phyloP scores from a whole-genome alignment of 1,140 invertebrate species.

The Temnothorax longispinosus region DNA sequence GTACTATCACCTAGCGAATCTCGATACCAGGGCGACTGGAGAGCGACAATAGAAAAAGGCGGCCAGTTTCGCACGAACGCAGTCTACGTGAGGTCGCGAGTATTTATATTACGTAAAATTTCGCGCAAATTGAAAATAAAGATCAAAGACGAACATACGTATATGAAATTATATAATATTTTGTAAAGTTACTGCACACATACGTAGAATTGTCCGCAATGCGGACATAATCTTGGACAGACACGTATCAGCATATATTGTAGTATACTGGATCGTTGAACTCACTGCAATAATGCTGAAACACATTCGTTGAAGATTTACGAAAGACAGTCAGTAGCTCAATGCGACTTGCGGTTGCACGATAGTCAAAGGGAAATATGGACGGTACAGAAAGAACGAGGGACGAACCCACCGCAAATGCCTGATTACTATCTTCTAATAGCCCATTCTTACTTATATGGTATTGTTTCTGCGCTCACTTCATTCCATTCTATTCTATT shows the following conservation, averaged over 20 bases:
- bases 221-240: background rate
- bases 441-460: conserved; percentile 61
- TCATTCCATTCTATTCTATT: conserved; percentile 73
- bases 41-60: background rate
- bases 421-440: conserved; percentile 55
- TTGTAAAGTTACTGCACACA: background rate
- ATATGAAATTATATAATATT: background rate
- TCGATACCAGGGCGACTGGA: background rate
- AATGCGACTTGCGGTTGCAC: background rate
- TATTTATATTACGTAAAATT: background rate
- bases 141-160: background rate
- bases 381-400: background rate
- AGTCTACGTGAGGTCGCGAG: background rate
- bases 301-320: background rate
- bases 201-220: background rate
- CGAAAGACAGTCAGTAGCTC: background rate
- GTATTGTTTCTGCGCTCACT: conserved; percentile 54
- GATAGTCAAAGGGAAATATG: conserved; percentile 13
- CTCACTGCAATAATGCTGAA: background rate
- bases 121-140: background rate
- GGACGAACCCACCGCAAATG: conserved; percentile 18
- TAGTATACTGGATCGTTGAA: background rate
- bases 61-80: background rate
- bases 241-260: background rate
- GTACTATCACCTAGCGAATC: conserved; percentile 20